Evolutionary conservation across 2,888 invertebrate species (phyloP).

Genomic region (Pristionchus mayeri): DNA sequence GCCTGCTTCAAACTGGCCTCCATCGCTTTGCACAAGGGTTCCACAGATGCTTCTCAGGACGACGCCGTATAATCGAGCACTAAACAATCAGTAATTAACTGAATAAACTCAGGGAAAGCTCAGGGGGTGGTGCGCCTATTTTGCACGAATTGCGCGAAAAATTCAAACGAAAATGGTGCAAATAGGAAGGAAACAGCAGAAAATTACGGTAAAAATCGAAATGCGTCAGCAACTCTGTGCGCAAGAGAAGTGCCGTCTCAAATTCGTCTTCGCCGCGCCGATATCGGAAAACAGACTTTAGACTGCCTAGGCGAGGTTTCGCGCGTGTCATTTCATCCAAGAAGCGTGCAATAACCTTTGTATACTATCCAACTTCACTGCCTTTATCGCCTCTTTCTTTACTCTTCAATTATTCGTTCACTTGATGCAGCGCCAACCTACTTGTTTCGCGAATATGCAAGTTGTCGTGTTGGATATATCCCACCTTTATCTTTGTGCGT

Average conservation of each 20-base stretch:
- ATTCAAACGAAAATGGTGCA: too few relatives aligned
- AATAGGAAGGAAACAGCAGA: too few relatives aligned
- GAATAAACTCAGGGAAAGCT: too few relatives aligned
- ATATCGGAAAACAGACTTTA: slow-evolving; percentile 41
- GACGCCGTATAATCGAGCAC: neutral
- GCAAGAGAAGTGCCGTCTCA: neutral
- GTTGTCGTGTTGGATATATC: slow-evolving; percentile 9
- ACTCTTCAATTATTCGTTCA: neutral
- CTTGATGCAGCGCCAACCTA: neutral
- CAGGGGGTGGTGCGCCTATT: neutral
- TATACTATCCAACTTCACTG: neutral
- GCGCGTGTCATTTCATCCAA: neutral
- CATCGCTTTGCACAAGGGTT: neutral
- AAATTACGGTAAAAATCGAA: neutral
- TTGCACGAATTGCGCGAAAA: neutral
- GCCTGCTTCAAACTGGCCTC: slow-evolving; percentile 29
- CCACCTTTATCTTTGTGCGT: neutral
- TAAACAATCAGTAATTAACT: neutral
- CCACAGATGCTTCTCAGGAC: neutral
- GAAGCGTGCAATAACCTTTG: neutral
- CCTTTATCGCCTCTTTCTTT: neutral
- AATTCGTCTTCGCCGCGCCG: slow-evolving; percentile 30
- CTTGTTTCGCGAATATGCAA: slow-evolving; percentile 25
- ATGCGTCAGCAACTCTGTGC: neutral
- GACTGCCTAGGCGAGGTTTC: neutral